Conservation (phyloP, 2,797 vertebrate genomes). For the Tenualosa thibaudeaui region DNA sequence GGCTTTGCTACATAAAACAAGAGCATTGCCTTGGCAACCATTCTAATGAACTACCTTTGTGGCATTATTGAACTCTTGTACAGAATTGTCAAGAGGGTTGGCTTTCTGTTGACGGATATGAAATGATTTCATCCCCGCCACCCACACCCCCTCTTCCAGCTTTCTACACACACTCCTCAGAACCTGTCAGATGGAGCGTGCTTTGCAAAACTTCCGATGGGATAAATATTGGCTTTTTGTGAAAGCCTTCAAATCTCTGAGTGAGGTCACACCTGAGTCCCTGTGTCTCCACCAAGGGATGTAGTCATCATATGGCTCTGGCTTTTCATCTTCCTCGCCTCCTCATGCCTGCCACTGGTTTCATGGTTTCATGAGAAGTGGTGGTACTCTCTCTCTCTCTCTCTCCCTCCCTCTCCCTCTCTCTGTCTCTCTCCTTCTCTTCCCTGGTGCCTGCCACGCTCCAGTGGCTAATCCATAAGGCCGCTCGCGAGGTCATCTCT, state of each 20-base stretch:
- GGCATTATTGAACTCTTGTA: constrained; percentile 10
- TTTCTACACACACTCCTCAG: not conserved
- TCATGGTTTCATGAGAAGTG: not conserved
- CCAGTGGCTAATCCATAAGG: constrained; percentile 59
- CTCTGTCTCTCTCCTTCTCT: not conserved
- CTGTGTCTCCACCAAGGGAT: constrained; percentile 55
- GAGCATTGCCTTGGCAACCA: not conserved
- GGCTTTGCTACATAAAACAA: not conserved
- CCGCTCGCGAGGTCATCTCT: constrained; percentile 46
- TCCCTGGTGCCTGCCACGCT: constrained; percentile 47
- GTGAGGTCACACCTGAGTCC: constrained; percentile 50
- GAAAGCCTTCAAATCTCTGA: constrained; percentile 19
- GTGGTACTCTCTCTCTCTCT: not conserved
- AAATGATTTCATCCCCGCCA: not conserved
- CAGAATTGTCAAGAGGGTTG: not conserved
- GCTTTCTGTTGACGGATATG: constrained; percentile 6
- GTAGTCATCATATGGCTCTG: constrained; percentile 61
- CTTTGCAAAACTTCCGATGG: not conserved
- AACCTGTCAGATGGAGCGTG: constrained; percentile 15
- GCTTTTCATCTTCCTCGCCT: not conserved
- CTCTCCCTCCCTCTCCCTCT: constrained; percentile 7
- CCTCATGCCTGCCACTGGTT: not conserved
- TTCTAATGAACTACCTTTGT: constrained; percentile 17
- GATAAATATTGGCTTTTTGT: constrained; percentile 6
- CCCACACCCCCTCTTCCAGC: not conserved